These are phyloP conservation scores for Tinamus guttatus DNA, from an alignment of 2,113 vertebrate species.

Conservation along the genomic window DNA sequence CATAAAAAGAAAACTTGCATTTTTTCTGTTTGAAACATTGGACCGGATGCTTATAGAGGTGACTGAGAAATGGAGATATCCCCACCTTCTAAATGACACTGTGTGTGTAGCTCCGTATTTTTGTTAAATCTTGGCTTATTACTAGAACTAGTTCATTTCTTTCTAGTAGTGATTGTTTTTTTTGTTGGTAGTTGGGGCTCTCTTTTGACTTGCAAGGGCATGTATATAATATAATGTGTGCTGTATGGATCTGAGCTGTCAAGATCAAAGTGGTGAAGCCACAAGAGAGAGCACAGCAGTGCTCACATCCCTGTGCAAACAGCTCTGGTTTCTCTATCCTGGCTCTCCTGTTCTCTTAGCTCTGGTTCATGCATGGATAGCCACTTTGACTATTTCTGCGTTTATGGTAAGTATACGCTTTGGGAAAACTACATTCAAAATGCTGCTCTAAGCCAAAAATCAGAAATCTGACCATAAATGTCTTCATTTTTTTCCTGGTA, in stretches of 20 bases:
- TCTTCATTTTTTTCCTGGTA: background rate
- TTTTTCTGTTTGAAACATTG: background rate
- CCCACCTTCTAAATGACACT: background rate
- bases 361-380: background rate
- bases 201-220: background rate
- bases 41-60: background rate
- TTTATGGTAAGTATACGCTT: rapidly evolving
- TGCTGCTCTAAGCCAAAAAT: background rate
- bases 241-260: background rate
- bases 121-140: background rate
- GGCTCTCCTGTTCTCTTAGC: background rate
- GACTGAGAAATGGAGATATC: background rate
- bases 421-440: too few species aligned
- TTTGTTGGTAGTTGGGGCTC: background rate
- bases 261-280: conserved; percentile 25
- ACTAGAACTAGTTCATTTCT: background rate
- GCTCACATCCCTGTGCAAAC: background rate
- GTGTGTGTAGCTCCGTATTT: background rate
- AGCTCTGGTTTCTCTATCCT: background rate
- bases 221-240: background rate
- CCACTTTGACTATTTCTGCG: background rate
- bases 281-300: rapidly evolving
- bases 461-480: background rate
- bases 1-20: background rate
- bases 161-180: background rate